Base-by-base conservation (phyloP, 2,888 invertebrate species). In the Agrilus biguttatus region DNA sequence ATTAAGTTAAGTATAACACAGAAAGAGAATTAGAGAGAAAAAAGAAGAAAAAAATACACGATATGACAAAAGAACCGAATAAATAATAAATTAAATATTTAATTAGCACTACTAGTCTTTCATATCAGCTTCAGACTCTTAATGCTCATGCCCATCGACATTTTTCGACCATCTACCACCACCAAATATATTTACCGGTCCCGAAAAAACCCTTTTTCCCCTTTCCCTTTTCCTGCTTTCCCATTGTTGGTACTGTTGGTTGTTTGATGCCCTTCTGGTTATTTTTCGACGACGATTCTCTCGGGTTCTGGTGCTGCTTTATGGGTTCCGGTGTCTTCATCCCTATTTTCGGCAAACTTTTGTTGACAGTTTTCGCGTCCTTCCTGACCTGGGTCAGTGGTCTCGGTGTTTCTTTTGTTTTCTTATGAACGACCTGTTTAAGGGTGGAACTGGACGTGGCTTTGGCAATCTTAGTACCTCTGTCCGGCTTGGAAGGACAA, bases 201-300 rank as follows among this genome's bases (percentile, higher is more conserved):
- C 82, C 83, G 70, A 83, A 81, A 78, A 82, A 82, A 78, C 85
- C 83, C 72, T 82, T 84, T 71, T 80, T 82, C 57, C 77, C 78
- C 39, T 47, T 47, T 10, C 63, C 64, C 60, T 74, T 76, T 53
- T 74, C 75, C 51, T 70, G 66, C 57, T 75, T 80, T 46, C 52
- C 53, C 45, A 67, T 49, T 40, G 74, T 67, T 45, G 71, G 70
- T 56, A 71, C 71, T 58, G 55, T 52, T 40, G 8, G 51, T 50
- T 43, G 45, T 45, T 45, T 69, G 70, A 61, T 66, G 68, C 42
- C 12, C 13, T 33, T 14, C 38, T 32, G 35, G 13, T 44, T 36
- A 41, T 41, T 37, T 17, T 28, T 37, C 14, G 7, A 13, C 40
- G 42, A 42, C 32, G 34, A 28, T 17, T 33, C 14, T 17, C 43